Evolutionary conservation across 2,797 vertebrate genomes (phyloP).

Genomic region (Platalea minor): DNA sequence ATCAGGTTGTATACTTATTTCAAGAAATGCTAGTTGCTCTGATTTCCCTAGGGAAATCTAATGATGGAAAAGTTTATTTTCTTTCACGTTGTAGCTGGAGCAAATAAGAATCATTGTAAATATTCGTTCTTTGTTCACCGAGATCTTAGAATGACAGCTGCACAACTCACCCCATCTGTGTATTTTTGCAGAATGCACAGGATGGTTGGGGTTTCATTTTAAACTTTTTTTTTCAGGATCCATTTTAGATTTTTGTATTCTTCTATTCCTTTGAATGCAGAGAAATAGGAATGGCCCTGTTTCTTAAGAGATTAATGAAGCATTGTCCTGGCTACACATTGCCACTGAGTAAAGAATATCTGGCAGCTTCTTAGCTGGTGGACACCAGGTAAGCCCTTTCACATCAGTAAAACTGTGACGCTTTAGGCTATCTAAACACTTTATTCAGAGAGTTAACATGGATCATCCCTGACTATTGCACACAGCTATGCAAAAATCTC

Average conservation of each 20-base stretch:
- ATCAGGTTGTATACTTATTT: neutral
- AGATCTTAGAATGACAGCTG: neutral
- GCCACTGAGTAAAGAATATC: neutral
- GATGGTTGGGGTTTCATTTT: neutral
- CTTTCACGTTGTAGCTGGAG: neutral
- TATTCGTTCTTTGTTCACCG: neutral
- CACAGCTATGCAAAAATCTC: neutral
- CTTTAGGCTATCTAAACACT: neutral
- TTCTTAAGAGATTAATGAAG: neutral
- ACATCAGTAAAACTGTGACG: neutral
- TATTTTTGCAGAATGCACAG: neutral
- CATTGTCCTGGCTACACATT: neutral
- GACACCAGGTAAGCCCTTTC: neutral
- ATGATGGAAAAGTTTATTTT: conserved; percentile 18
- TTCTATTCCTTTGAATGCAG: neutral
- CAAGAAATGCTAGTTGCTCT: neutral
- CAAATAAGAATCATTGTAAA: neutral
- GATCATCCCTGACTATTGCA: neutral
- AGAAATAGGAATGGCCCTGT: neutral
- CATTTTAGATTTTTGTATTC: neutral
- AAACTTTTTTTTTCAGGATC: neutral
- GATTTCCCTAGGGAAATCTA: conserved; percentile 25
- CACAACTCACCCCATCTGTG: neutral
- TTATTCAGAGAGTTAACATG: neutral
- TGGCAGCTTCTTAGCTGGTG: neutral